Conservation (phyloP, 2,113 vertebrate genomes). For the Grantiella picta region DNA sequence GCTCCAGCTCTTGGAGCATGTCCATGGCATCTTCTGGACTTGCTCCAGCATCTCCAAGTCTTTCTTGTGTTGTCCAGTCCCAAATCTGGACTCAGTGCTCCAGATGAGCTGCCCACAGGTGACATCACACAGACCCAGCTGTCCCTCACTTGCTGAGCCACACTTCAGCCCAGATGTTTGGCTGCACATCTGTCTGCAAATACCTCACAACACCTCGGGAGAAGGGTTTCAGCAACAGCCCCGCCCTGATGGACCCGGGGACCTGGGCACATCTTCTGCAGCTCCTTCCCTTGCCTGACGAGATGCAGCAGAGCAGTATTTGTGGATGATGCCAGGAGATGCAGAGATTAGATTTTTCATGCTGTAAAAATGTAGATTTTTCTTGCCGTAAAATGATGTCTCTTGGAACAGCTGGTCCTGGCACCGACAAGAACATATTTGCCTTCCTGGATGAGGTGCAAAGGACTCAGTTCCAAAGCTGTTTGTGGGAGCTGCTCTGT, state of each 20-base stretch:
- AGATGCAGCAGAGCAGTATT: not conserved
- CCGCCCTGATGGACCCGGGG: not conserved
- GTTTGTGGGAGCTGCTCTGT: not conserved
- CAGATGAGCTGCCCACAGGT: not conserved
- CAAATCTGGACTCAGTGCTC: not conserved
- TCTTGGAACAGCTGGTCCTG: not conserved
- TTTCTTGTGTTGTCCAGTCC: not conserved
- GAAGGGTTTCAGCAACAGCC: not conserved
- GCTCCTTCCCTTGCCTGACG: not conserved
- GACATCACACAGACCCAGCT: not conserved
- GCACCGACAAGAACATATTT: not conserved
- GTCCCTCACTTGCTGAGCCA: not conserved
- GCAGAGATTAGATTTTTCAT: not conserved
- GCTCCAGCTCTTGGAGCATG: not conserved
- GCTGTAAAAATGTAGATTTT: not conserved
- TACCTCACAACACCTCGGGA: not conserved
- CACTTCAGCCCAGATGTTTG: not conserved
- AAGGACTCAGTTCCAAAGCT: not conserved
- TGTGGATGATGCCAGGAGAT: too few species aligned
- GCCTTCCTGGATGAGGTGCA: not conserved
- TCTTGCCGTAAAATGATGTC: not conserved
- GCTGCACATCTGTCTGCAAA: not conserved
- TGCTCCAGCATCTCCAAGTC: not conserved
- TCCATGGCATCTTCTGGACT: not conserved
- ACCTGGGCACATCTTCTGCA: not conserved